Conservation (phyloP, 2,888 invertebrate genomes). For the Caenorhabditis sp. region DNA sequence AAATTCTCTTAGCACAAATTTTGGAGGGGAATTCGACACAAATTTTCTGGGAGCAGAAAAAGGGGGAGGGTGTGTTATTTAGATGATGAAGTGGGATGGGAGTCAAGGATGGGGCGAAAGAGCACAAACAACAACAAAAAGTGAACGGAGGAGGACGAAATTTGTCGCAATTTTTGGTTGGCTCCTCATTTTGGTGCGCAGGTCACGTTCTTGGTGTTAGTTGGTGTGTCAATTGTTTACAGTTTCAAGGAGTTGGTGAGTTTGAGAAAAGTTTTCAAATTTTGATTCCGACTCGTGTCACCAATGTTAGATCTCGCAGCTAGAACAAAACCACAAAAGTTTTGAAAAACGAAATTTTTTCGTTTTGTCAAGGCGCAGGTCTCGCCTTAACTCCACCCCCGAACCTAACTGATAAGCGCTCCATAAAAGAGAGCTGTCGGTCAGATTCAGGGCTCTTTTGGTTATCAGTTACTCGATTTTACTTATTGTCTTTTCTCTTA, state of each 20-base stretch:
- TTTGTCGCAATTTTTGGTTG: not conserved
- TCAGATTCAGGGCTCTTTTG: too few relatives aligned
- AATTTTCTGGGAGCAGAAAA: conserved; percentile 21
- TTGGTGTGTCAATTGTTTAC: not conserved
- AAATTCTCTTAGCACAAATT: conserved; percentile 39
- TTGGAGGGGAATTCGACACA: conserved; percentile 2
- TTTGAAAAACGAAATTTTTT: too few relatives aligned
- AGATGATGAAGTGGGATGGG: conserved; percentile 17
- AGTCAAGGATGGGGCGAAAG: not conserved
- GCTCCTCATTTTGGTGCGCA: not conserved
- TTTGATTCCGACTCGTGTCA: too few relatives aligned
- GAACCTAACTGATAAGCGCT: too few relatives aligned
- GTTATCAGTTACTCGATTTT: too few relatives aligned
- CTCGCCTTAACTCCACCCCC: too few relatives aligned
- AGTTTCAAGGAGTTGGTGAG: not conserved
- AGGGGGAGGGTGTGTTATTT: conserved; percentile 32
- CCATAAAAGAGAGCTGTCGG: too few relatives aligned
- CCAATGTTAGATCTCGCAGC: too few relatives aligned
- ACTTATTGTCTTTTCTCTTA: too few relatives aligned
- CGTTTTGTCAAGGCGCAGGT: too few relatives aligned
- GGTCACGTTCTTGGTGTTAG: conserved; percentile 8
- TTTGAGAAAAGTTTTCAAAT: not conserved
- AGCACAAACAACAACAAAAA: conserved; percentile 32
- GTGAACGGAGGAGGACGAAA: not conserved
- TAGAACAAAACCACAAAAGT: too few relatives aligned